Conservation (phyloP, 2,888 invertebrate species). For the Agrotis clavis region DNA sequence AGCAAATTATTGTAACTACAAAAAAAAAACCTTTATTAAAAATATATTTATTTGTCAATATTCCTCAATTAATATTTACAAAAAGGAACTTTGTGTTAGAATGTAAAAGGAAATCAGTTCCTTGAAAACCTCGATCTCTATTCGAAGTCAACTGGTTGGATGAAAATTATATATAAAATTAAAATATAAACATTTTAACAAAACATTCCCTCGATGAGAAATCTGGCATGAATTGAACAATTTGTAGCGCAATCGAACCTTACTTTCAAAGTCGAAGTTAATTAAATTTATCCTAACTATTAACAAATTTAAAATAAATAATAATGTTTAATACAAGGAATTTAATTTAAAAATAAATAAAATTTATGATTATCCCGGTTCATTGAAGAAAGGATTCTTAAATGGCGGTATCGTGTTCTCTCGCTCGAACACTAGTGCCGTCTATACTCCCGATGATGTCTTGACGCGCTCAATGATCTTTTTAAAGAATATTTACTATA, state of each 20-base stretch:
- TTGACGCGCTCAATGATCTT: no score
- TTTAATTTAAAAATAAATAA: not conserved
- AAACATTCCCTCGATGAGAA: no score
- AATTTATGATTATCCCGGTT: no score
- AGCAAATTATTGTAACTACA: no score
- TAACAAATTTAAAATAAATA: constrained; percentile 27
- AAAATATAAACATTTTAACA: no score
- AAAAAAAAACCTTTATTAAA: not conserved
- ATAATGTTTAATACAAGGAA: not conserved
- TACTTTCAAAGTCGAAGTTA: constrained; percentile 24
- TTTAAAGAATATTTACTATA: no score
- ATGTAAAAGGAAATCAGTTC: not conserved
- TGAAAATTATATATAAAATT: no score
- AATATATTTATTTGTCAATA: constrained; percentile 42
- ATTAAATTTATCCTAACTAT: constrained; percentile 11
- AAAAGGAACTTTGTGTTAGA: constrained; percentile 22
- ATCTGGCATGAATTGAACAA: not conserved
- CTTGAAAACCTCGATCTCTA: not conserved
- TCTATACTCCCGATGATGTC: no score
- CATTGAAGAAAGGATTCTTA: no score
- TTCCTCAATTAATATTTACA: constrained; percentile 52
- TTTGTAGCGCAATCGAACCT: not conserved
- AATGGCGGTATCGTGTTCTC: no score
- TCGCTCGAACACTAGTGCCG: no score
- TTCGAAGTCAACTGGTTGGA: not conserved